phyloP scores from a whole-genome alignment of 2,113 vertebrate species.

The Macroglossus sobrinus region DNA sequence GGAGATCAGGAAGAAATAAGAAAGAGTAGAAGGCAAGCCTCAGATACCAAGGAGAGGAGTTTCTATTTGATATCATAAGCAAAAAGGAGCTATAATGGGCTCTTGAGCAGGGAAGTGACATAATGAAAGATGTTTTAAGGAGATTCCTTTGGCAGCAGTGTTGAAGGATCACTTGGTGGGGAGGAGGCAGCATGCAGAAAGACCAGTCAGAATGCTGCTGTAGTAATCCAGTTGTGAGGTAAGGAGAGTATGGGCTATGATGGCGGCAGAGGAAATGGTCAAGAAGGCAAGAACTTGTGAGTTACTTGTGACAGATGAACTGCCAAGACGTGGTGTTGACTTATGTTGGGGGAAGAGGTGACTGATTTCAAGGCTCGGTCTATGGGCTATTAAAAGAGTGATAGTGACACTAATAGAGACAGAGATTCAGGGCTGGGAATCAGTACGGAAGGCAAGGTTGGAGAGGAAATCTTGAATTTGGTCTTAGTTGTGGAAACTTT shows the following conservation, averaged over 20 bases:
- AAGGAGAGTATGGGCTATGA: neutral
- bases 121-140: slow-evolving; percentile 62
- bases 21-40: slow-evolving; percentile 33
- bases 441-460: neutral
- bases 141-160: slow-evolving; percentile 36
- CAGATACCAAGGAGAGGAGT: neutral
- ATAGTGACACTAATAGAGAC: neutral
- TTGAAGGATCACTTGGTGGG: slow-evolving; percentile 36
- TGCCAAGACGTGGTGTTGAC: neutral
- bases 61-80: slow-evolving; percentile 36
- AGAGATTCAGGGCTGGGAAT: neutral
- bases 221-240: neutral
- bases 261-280: neutral
- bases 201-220: neutral
- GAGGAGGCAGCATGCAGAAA: neutral
- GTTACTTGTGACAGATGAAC: neutral
- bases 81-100: slow-evolving; percentile 42
- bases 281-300: slow-evolving; percentile 8
- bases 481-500: slow-evolving; percentile 7
- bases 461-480: neutral
- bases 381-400: neutral
- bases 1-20: slow-evolving; percentile 8
- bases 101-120: slow-evolving; percentile 48
- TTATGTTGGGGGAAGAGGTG: neutral
- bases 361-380: slow-evolving; percentile 2